Conservation (phyloP, 2,113 vertebrate genomes). For the Diadophis punctatus region DNA sequence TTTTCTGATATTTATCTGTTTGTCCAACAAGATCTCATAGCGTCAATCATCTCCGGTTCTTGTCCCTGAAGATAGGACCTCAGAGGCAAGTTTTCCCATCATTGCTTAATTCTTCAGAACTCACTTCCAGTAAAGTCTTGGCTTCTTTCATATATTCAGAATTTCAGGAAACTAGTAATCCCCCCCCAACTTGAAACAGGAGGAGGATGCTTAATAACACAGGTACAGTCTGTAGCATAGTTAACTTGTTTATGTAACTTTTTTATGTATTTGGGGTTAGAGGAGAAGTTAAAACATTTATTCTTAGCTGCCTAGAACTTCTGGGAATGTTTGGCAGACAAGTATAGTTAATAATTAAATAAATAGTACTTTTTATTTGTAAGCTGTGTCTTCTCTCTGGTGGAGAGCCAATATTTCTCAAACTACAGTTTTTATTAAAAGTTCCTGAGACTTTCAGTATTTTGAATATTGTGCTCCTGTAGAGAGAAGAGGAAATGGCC, state of each 20-base stretch:
- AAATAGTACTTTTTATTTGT: background rate
- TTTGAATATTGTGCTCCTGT: background rate
- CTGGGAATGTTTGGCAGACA: background rate
- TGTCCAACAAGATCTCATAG: background rate
- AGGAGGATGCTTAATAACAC: background rate
- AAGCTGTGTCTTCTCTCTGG: background rate
- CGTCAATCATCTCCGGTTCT: background rate
- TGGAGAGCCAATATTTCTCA: background rate
- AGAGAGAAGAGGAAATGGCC: background rate
- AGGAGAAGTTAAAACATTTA: background rate
- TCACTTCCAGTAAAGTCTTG: background rate
- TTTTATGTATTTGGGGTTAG: background rate
- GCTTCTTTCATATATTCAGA: background rate
- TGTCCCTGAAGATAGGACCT: background rate
- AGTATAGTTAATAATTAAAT: background rate
- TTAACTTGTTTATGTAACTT: background rate
- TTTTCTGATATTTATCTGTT: background rate
- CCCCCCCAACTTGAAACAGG: background rate
- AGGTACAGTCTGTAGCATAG: background rate
- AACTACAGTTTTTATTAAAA: background rate
- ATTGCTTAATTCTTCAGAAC: background rate
- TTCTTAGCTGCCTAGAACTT: background rate
- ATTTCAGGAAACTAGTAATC: background rate
- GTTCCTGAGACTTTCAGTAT: background rate
- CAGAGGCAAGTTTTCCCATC: background rate